These are phyloP conservation scores for Balearica regulorum DNA, from an alignment of 2,797 vertebrate genomes.

Conservation along the genomic window DNA sequence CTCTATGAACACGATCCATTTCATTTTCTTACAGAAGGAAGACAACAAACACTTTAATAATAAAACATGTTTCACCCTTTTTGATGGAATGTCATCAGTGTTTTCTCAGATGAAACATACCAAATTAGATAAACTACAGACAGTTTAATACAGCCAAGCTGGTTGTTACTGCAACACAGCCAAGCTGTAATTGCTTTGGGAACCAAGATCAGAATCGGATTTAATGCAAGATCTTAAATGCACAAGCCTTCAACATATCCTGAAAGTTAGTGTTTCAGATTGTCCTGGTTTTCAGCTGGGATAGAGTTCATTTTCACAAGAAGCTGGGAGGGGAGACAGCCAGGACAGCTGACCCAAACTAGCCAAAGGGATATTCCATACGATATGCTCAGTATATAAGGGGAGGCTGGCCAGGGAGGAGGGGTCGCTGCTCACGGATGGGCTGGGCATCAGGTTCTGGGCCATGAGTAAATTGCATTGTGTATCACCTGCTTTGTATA, in stretches of 20 bases:
- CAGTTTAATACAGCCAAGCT: neutral
- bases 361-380: too few species aligned
- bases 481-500: too few species aligned
- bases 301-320: too few species aligned
- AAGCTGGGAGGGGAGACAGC: too few species aligned
- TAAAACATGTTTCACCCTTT: neutral
- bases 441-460: too few species aligned
- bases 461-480: too few species aligned
- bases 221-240: neutral
- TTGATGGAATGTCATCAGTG: neutral
- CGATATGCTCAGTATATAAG: too few species aligned
- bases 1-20: neutral
- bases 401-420: too few species aligned
- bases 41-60: neutral
- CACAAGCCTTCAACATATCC: neutral
- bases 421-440: too few species aligned
- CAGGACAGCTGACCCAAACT: too few species aligned
- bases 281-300: too few species aligned
- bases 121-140: neutral
- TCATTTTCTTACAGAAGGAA: neutral
- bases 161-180: neutral
- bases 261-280: neutral
- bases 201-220: neutral
- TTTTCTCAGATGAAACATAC: neutral
- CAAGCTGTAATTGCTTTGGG: neutral